Evolutionary conservation across 2,113 vertebrate species (phyloP).

Genomic region (Sylvietta virens): DNA sequence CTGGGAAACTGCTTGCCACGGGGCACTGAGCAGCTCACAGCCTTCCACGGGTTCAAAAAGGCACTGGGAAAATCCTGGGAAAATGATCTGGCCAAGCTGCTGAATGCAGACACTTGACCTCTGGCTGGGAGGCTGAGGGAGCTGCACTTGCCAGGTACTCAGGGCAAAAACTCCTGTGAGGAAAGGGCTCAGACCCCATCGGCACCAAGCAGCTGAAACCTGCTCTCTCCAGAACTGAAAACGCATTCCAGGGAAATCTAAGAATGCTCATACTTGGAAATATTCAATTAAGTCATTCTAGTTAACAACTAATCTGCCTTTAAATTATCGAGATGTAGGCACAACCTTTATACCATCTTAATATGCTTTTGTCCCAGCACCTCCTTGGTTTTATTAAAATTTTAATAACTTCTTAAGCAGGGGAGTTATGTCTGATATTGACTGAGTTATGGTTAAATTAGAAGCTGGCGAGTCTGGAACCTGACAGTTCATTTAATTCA

Average conservation of each 20-base stretch:
- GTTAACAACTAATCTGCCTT: background rate
- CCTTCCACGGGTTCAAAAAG: background rate
- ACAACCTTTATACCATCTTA: background rate
- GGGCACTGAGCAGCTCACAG: background rate
- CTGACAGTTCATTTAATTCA: background rate
- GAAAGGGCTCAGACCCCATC: background rate
- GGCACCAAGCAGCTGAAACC: background rate
- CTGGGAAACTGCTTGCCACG: background rate
- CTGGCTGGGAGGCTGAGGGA: background rate
- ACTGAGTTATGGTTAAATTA: background rate
- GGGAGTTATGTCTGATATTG: background rate
- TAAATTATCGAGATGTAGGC: background rate
- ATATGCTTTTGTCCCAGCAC: background rate
- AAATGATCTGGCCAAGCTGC: background rate
- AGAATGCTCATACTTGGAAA: background rate
- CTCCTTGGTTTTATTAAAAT: slow-evolving; percentile 25
- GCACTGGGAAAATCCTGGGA: background rate
- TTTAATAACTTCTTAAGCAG: slow-evolving; percentile 7
- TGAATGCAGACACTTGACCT: background rate
- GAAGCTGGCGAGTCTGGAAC: background rate
- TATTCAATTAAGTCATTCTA: background rate
- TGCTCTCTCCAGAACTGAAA: background rate
- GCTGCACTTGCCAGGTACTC: background rate
- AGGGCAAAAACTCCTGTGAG: background rate
- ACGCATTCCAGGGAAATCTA: background rate